A percentile compares a stretch with the other conserved stretches of the same genome.
phyloP scores from a whole-genome alignment of 2,797 vertebrate genomes.

The Xenops minutus region DNA sequence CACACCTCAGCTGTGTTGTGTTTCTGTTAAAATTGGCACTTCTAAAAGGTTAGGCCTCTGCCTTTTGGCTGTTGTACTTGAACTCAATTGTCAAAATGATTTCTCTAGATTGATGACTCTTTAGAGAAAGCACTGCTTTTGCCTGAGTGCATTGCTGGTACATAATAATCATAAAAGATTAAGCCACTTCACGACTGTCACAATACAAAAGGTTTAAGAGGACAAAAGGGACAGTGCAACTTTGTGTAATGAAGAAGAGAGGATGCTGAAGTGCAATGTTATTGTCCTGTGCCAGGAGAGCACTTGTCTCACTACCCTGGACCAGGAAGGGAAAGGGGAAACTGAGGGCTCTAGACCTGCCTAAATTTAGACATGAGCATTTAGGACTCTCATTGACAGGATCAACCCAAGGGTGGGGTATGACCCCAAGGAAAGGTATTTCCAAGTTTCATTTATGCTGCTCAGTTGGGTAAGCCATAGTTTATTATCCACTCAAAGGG shows the following conservation, averaged over 20 bases:
- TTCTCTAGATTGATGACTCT: constrained; percentile 37
- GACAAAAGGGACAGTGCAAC: background rate
- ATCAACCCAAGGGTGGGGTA: background rate
- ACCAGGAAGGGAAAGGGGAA: background rate
- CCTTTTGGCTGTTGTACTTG: constrained; percentile 59
- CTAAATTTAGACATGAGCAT: background rate
- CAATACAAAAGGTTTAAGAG: background rate
- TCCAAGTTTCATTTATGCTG: background rate
- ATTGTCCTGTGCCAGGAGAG: background rate
- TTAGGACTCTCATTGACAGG: background rate
- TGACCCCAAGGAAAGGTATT: background rate
- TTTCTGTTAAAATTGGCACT: constrained; percentile 56
- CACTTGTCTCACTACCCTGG: background rate
- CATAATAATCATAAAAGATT: constrained; percentile 3
- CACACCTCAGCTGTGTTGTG: background rate
- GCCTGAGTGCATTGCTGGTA: background rate
- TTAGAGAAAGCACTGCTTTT: constrained; percentile 1
- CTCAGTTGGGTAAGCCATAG: background rate
- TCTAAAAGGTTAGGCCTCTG: constrained; percentile 50
- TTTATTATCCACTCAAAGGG: background rate
- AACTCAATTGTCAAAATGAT: constrained; percentile 56
- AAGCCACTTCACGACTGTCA: background rate
- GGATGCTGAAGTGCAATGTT: background rate
- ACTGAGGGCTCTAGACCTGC: background rate
- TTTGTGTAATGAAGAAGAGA: background rate